These are phyloP conservation scores for Lophius americanus DNA, from an alignment of 2,797 vertebrate species.

Conservation along the genomic window DNA sequence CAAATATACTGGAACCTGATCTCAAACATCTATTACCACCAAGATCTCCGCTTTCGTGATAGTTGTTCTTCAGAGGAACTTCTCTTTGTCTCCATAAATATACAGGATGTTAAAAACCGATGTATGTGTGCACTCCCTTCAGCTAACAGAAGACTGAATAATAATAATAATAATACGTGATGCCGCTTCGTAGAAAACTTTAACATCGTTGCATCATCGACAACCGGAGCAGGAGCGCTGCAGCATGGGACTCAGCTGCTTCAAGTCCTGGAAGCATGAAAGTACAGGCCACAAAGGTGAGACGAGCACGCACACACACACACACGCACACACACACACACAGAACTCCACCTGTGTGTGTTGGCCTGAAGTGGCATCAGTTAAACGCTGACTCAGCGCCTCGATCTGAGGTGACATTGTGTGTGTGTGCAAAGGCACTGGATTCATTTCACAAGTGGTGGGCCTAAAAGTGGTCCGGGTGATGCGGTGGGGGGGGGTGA, in stretches of 20 bases:
- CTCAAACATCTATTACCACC: background rate
- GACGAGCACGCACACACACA: slow-evolving; percentile 5
- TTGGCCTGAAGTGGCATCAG: slow-evolving; percentile 38
- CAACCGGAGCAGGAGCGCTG: slow-evolving; percentile 38
- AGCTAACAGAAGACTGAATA: background rate
- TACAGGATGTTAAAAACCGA: background rate
- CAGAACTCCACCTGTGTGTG: slow-evolving; percentile 1
- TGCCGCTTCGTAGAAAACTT: background rate
- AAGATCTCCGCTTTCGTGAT: background rate
- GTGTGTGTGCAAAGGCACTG: background rate
- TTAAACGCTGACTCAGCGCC: slow-evolving; percentile 52
- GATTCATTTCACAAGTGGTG: too few relatives aligned
- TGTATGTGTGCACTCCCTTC: background rate
- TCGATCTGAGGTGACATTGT: slow-evolving; percentile 11
- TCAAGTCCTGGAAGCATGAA: slow-evolving; percentile 86
- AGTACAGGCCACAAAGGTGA: slow-evolving; percentile 81
- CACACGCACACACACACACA: background rate
- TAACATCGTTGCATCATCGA: background rate
- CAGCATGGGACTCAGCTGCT: slow-evolving; percentile 87
- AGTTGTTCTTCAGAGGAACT: background rate
- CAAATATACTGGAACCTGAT: background rate
- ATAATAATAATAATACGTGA: background rate
- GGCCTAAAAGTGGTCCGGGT: background rate
- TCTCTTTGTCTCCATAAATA: background rate
- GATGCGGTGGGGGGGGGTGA: background rate